A percentile compares a stretch with the other conserved stretches of the same genome.
phyloP scores from a whole-genome alignment of 1,140 invertebrate genomes.

The Eriosoma lanigerum region DNA sequence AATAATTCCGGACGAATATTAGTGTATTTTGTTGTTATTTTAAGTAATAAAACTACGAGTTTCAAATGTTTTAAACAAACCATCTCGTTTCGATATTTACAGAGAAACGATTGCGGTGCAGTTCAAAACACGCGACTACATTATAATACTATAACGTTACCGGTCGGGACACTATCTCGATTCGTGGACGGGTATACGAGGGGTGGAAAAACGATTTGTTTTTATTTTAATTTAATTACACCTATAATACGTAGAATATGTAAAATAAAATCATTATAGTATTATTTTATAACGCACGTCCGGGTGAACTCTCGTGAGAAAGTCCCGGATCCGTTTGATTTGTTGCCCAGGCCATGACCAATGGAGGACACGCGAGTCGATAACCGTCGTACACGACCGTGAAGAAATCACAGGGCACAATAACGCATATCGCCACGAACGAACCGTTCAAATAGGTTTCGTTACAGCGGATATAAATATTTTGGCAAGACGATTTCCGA shows the following conservation, averaged over 20 bases:
- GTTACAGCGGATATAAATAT: slow-evolving; percentile 38
- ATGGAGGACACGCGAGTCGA: slow-evolving; percentile 45
- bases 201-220: not conserved
- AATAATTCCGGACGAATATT: too few relatives aligned
- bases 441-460: slow-evolving; percentile 24
- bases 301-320: slow-evolving; percentile 18
- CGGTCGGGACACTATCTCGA: not conserved
- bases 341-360: slow-evolving; percentile 11
- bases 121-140: too few relatives aligned
- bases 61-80: too few relatives aligned
- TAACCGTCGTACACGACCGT: not conserved
- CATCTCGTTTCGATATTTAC: too few relatives aligned
- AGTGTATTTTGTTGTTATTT: too few relatives aligned
- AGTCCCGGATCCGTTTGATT: slow-evolving; percentile 16
- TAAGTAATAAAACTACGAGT: too few relatives aligned
- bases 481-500: slow-evolving; percentile 36
- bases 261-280: too few relatives aligned
- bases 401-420: not conserved
- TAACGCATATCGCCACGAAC: not conserved
- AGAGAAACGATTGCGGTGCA: too few relatives aligned
- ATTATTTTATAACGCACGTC: too few relatives aligned
- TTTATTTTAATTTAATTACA: slow-evolving; percentile 41
- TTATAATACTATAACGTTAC: not conserved
- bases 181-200: too few relatives aligned
- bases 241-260: not conserved